Percentiles rank a stretch among this genome's conserved stretches.
Conservation (phyloP, 2,888 invertebrate genomes). For the Erebia epiphron region DNA sequence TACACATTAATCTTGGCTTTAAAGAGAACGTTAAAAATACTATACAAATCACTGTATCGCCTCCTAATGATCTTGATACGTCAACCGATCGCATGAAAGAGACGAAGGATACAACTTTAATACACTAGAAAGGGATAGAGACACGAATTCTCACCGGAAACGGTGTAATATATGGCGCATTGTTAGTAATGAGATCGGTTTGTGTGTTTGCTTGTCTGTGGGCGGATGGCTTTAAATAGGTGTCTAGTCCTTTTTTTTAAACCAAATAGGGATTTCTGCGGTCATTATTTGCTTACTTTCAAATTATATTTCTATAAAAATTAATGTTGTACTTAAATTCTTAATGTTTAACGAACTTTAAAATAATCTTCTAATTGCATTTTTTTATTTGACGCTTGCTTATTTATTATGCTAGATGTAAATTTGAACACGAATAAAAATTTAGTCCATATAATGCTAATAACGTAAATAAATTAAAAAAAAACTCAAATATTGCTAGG, state of each 20-base stretch:
- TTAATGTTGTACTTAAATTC: not conserved
- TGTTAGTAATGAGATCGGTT: constrained; percentile 81
- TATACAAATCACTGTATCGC: constrained; percentile 78
- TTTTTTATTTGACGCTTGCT: not conserved
- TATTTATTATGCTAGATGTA: not conserved
- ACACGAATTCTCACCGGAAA: constrained; percentile 74
- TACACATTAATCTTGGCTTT: constrained; percentile 36
- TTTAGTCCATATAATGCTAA: not conserved
- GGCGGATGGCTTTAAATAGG: constrained; percentile 51
- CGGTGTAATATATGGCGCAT: constrained; percentile 79
- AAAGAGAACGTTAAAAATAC: constrained; percentile 46
- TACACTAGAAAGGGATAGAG: constrained; percentile 49
- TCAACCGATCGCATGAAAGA: constrained; percentile 62
- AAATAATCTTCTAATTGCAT: too few relatives aligned
- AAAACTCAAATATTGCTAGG: constrained; percentile 28
- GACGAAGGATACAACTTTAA: constrained; percentile 42
- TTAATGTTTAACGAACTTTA: not conserved
- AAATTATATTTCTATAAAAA: constrained; percentile 7
- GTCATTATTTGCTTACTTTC: constrained; percentile 36
- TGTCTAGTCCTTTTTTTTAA: constrained; percentile 39
- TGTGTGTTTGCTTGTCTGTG: constrained; percentile 66
- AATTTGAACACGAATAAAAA: not conserved
- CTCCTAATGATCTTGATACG: constrained; percentile 76
- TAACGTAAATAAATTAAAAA: constrained; percentile 5
- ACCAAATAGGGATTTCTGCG: constrained; percentile 39